Base-by-base conservation (phyloP, 2,888 invertebrate species). In the Orthonychiurus folsomi region DNA sequence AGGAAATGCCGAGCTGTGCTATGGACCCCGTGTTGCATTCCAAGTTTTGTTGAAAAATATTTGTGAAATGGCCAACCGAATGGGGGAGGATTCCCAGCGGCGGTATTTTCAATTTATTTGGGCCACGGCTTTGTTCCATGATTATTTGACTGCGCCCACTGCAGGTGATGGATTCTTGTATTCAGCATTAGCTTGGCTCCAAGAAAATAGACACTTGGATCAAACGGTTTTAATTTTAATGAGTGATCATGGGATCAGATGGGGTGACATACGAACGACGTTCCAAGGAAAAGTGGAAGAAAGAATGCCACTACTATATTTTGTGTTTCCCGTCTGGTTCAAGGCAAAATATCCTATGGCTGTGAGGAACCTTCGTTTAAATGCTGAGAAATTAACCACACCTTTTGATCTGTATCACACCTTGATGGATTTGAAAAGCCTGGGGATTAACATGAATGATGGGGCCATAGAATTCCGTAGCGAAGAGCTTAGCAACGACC, bases 191-290 rank as follows among this genome's bases (percentile, higher is more conserved):
- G 75, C 77, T 64, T 76, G 78, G 60, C 75, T 87, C 59, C 77
- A 82, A 50, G 71, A 76, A 0, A 75, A 79, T 2, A 79, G 81
- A 1, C 78, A 82, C 61, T 78, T 89, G 61, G 82, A 87, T 59
- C 81, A 84, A 24, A 89, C 89, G 0, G 80, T 85, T 73, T 58
- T 92, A 59, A 75, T 90, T 12, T 76, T 82, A 56, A 80, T 92
- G 79, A 92, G 93, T 76, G 94, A 94, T 75, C 94, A 94, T 75
- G 94, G 94, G 0, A 85, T 92, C 62, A 80, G 93, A 66, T 93
- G 88, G 85, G 93, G 93, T 2, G 81, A 81, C 3, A 89, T 92
- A 70, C 81, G 93, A 21, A 80, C 82, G 70, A 93, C 93, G 0
- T 20, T 21, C 9, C 89, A 93, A 56, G 80, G 79, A 0, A 75